Conservation (phyloP, 2,113 vertebrate species). For the Ascaphus truei region DNA sequence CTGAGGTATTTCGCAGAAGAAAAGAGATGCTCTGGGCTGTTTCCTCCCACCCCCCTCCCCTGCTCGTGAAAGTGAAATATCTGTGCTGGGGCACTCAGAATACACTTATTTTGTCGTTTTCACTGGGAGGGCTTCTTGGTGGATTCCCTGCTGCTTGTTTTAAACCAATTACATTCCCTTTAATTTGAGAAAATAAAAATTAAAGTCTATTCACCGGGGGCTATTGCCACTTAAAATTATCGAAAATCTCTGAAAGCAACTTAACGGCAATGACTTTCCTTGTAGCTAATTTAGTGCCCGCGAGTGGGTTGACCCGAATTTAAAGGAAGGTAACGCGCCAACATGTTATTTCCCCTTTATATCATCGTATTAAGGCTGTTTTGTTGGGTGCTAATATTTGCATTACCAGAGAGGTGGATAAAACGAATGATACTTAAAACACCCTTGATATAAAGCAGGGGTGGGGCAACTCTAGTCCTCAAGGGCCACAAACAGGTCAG, state of each 20-base stretch:
- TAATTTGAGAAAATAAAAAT: conserved; percentile 27
- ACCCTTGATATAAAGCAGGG: no score
- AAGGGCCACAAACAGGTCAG: no score
- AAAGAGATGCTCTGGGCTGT: conserved; percentile 10
- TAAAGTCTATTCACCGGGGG: conserved; percentile 1
- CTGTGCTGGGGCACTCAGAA: background rate
- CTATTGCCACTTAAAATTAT: background rate
- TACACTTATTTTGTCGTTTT: conserved; percentile 24
- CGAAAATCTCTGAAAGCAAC: background rate
- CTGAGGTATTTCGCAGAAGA: conserved; percentile 22
- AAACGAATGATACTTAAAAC: no score
- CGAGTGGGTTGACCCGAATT: no score
- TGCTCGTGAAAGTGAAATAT: conserved; percentile 31
- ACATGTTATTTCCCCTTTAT: no score
- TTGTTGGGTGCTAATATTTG: no score
- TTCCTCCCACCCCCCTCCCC: no score
- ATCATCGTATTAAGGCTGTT: no score
- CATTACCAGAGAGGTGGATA: no score
- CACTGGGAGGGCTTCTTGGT: conserved; percentile 10
- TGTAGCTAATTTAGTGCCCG: no score
- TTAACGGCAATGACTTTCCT: background rate
- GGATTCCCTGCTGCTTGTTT: conserved; percentile 24
- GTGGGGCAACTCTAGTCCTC: no score
- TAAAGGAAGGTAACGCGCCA: no score
- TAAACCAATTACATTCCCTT: conserved; percentile 28